Percentiles rank a stretch among this genome's conserved stretches.
phyloP scores from a whole-genome alignment of 2,888 invertebrate genomes.

The Phlogophora meticulosa region DNA sequence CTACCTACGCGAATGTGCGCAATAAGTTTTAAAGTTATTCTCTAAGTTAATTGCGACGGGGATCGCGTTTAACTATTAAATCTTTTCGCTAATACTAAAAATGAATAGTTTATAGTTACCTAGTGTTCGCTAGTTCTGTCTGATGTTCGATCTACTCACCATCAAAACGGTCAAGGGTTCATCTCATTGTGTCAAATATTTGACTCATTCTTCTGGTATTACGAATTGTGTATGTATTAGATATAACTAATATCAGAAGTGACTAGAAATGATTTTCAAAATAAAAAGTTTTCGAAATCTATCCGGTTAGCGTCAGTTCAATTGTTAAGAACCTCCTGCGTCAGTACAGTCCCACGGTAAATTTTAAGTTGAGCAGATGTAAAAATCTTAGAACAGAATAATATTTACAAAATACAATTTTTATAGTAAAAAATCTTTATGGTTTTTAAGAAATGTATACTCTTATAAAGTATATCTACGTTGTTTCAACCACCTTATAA shows the following conservation, averaged over 20 bases:
- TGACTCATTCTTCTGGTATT: conserved; percentile 51
- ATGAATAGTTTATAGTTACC: conserved; percentile 62
- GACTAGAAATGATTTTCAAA: conserved; percentile 74
- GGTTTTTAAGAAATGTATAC: conserved; percentile 81
- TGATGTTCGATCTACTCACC: conserved; percentile 72
- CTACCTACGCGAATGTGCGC: conserved; percentile 90
- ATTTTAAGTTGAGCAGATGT: conserved; percentile 90
- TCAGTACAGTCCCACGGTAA: conserved; percentile 87
- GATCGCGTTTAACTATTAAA: conserved; percentile 69
- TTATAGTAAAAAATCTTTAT: conserved; percentile 83
- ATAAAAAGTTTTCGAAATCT: conserved; percentile 39
- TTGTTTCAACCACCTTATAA: conserved; percentile 79
- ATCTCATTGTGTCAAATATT: conserved; percentile 30
- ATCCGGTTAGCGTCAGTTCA: conserved; percentile 38
- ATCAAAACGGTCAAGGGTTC: conserved; percentile 67
- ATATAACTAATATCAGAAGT: conserved; percentile 71
- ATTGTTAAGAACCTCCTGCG: conserved; percentile 48
- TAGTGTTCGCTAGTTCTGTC: conserved; percentile 40
- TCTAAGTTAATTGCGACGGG: conserved; percentile 68
- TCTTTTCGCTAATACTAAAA: conserved; percentile 63
- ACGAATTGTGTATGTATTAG: conserved; percentile 59
- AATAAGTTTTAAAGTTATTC: conserved; percentile 81
- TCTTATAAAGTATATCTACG: conserved; percentile 86
- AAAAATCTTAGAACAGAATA: conserved; percentile 88
- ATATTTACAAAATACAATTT: conserved; percentile 87